Evolutionary conservation across 2,113 vertebrate species (phyloP), one percentile per base, ranked within the genome.

Genomic region (Plectropomus leopardus): DNA sequence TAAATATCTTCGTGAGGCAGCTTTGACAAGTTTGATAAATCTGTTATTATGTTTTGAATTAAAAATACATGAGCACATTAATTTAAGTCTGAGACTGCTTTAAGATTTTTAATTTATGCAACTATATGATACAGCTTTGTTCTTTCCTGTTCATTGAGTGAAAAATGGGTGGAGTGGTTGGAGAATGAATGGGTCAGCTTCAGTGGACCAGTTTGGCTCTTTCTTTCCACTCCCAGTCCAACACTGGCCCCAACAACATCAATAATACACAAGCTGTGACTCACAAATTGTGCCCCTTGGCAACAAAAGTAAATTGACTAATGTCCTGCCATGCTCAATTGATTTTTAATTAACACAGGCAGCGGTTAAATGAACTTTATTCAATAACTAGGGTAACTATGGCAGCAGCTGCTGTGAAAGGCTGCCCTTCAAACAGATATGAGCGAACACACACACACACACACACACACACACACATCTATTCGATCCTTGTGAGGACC

Each of bases 181-280:
- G 10, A 44, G 23, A 58, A 42, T 60, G 10, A 69, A 34, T 44
- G 65, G 32, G 73, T 69, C 42, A 14, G 36, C 53, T 45, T 72
- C 64, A 44, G 23, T 69, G n/a, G 85, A 70, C 68, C 57, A 73
- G 71, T 72, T 57, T 74, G 16, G 9, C 9, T 58, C 30, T 42
- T 28, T 45, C 26, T 7, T 14, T 7, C 32, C 9, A 13, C 40
- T 51, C 53, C 50, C 47, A 34, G 28, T 74, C 24, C 26, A 48
- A 10, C 42, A 19, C 7, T 4, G 17, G 7, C 58, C 67, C 24
- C 67, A 57, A 66, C 45, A 79, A 58, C 71, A 82, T 80, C 77
- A 85, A 86, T 90, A 88, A 68, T 23, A 84, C 2, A 78, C 80
- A 78, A 66, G 54, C 61, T 57, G 24, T 36, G 45, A 60, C 72